Base-by-base conservation (phyloP, 2,888 invertebrate genomes). In the Coenonympha arcania region DNA sequence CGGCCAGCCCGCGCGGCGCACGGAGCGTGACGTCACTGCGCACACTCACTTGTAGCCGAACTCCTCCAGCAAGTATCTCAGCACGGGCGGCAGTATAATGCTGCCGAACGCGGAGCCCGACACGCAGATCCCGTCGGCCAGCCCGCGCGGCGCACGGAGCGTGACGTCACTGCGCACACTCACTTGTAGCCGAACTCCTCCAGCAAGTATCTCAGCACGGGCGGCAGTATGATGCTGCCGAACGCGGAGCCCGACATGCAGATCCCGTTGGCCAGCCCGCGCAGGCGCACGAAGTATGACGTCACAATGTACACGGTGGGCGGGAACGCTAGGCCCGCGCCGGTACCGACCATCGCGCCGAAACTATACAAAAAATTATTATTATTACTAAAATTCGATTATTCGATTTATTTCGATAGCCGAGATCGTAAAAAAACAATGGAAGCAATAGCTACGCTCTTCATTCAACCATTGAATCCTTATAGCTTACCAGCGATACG, bases 231-330 rank as follows among this genome's bases (percentile, higher is more conserved):
- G 64, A 95, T 95, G 34, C 94, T 93, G 9, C 95, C 95, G 58
- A 95, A 88, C 0, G 95, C 94, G 61, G 94, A 94, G 11, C 95
- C 95, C 0, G 95, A 95, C 84, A 95, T 95, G 64, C 95, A 95
- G 16, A 95, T 89, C 0, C 95, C 95, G 76, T 95, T 95, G 34
- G 95, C 95, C 9, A 95, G 85, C 0, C 95, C 95, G 36, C 95
- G 87, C 6, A 91, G 79, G 39, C 90, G 88, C 33, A 93, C 91
- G 76, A 95, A 95, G 79, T 95, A 95, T 52, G 93, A 93, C 43
- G 94, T 94, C 58, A 95, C 95, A 61, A 95, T 95, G 78, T 95
- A 95, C 26, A 95, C 94, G 0, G 95, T 95, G 2, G 95, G 95
- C 1, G 95, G 95, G 80, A 95, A 95, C 1, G 94, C 91, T 6